Evolutionary conservation across 2,113 vertebrate genomes (phyloP).

Genomic region (Marcusenius ussheri): DNA sequence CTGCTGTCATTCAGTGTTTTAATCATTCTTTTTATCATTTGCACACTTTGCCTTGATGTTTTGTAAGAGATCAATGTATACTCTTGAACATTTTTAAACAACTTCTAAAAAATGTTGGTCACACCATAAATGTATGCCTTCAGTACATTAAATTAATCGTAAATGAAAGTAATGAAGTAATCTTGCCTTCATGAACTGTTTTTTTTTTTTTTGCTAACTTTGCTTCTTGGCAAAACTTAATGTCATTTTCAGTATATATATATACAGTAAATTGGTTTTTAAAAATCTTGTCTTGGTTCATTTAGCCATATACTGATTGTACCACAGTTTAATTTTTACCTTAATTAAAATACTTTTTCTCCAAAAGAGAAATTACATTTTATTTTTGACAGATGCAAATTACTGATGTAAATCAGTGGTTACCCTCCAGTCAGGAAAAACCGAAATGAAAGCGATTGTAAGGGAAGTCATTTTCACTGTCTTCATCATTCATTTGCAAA

Average conservation of each 20-base stretch:
- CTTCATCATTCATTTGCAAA: background rate
- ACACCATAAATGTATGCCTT: slow-evolving; percentile 31
- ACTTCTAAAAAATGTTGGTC: slow-evolving; percentile 34
- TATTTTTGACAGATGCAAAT: slow-evolving; percentile 1
- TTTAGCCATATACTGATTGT: background rate
- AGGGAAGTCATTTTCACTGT: background rate
- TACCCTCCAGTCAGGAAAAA: background rate
- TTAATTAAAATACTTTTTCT: background rate
- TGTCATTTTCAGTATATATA: background rate
- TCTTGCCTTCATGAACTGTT: background rate
- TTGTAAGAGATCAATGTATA: slow-evolving; percentile 24
- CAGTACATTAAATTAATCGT: slow-evolving; percentile 34
- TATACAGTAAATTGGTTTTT: slow-evolving; percentile 1
- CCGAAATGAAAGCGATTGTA: background rate
- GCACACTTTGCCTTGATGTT: slow-evolving; percentile 33
- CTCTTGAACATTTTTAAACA: slow-evolving; percentile 33
- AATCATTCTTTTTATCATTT: slow-evolving; percentile 17
- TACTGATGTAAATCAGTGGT: background rate
- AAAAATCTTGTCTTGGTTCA: background rate
- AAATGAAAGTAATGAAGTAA: background rate
- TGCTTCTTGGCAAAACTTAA: background rate
- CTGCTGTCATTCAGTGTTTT: slow-evolving; percentile 35
- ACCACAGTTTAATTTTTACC: background rate
- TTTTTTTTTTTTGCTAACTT: background rate
- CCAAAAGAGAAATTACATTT: background rate